phyloP scores from a whole-genome alignment of 2,113 vertebrate species.

The Salvelinus alpinus region DNA sequence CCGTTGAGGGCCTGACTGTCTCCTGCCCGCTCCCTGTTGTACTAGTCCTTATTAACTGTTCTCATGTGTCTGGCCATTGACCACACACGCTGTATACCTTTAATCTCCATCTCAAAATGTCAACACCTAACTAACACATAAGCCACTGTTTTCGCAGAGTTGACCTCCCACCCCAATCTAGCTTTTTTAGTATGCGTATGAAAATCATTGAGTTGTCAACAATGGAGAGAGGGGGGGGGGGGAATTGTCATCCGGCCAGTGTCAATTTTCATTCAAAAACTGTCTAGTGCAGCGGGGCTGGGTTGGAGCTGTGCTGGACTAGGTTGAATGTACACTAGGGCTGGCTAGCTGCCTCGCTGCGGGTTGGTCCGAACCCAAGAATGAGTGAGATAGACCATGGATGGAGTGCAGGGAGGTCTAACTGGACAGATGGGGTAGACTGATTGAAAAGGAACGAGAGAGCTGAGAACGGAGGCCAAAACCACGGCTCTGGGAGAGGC shows the following conservation, averaged over 20 bases:
- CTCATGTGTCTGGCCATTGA: background rate
- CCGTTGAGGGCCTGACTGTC: background rate
- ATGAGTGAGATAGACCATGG: background rate
- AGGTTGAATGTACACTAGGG: too few relatives aligned
- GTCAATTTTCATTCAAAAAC: constrained; percentile 32
- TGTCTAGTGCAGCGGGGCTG: constrained; percentile 17
- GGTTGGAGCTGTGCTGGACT: too few relatives aligned
- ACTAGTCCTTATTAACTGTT: too few relatives aligned
- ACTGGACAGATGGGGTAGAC: constrained; percentile 8
- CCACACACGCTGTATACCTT: background rate
- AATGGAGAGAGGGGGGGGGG: constrained; percentile 9
- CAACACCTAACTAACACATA: background rate
- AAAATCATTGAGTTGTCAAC: constrained; percentile 30
- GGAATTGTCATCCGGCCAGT: constrained; percentile 16
- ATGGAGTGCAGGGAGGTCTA: constrained; percentile 1
- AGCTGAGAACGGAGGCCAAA: background rate
- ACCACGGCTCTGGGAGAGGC: background rate
- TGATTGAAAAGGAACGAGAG: background rate
- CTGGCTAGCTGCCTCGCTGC: too few relatives aligned
- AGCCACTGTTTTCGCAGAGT: background rate
- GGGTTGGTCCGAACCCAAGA: too few relatives aligned
- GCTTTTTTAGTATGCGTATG: background rate
- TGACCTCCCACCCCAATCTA: background rate
- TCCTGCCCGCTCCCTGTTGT: constrained; percentile 8
- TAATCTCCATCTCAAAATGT: background rate